Conservation (phyloP, 2,113 vertebrate genomes). For the Scomber scombrus region DNA sequence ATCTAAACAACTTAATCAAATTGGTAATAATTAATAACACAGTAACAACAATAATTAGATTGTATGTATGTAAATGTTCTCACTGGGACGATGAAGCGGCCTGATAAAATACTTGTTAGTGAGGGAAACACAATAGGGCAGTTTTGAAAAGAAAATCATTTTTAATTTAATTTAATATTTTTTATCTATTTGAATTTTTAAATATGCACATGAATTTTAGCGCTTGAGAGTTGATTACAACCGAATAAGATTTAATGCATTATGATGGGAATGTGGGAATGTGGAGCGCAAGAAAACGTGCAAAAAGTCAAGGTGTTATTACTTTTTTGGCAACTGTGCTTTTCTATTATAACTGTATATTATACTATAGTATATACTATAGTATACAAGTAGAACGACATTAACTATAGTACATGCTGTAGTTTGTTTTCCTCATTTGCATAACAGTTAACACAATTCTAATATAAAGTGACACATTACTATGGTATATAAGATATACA, state of each 20-base stretch:
- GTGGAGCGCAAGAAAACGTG: constrained; percentile 43
- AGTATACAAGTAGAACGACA: constrained; percentile 64
- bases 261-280: constrained; percentile 52
- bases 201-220: too few relatives aligned
- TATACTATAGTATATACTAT: constrained; percentile 69
- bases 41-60: constrained; percentile 27
- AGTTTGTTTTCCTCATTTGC: constrained; percentile 68
- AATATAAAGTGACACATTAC: constrained; percentile 83
- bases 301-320: constrained; percentile 49
- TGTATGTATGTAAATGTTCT: constrained; percentile 29
- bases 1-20: constrained; percentile 46
- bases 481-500: constrained; percentile 81
- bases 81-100: constrained; percentile 14
- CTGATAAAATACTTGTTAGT: background rate
- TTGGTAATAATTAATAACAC: background rate
- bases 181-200: background rate
- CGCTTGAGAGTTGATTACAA: background rate
- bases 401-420: constrained; percentile 71
- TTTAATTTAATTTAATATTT: background rate
- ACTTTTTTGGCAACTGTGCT: constrained; percentile 64
- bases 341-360: constrained; percentile 68
- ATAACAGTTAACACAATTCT: constrained; percentile 71
- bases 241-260: background rate
- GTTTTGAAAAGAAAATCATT: background rate
- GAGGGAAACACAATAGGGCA: background rate